phyloP scores from a whole-genome alignment of 2,113 vertebrate species.

The Bujurquina vittata region DNA sequence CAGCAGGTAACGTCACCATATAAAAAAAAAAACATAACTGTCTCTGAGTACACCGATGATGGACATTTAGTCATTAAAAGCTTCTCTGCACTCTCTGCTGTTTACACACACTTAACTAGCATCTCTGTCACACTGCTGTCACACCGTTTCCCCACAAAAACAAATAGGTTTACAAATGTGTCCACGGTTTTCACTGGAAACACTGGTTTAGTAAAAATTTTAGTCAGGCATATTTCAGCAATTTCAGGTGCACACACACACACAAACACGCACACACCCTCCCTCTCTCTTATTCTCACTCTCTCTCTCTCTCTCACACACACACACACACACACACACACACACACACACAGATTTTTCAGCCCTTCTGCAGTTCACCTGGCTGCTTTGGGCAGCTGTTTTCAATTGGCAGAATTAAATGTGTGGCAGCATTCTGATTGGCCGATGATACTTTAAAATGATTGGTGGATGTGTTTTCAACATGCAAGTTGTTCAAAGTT shows the following conservation, averaged over 20 bases:
- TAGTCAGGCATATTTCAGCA: neutral
- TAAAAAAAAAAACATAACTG: neutral
- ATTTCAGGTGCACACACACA: fast-evolving
- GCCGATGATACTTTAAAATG: too few relatives aligned
- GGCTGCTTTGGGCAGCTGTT: too few relatives aligned
- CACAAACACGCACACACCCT: neutral
- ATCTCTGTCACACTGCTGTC: neutral
- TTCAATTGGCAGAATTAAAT: too few relatives aligned
- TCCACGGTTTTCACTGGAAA: neutral
- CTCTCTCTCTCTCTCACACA: too few relatives aligned
- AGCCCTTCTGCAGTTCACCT: too few relatives aligned
- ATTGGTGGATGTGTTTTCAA: too few relatives aligned
- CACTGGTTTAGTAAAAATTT: neutral
- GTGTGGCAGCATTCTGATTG: too few relatives aligned
- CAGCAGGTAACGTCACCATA: too few relatives aligned
- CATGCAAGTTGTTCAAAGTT: too few relatives aligned
- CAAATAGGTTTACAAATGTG: neutral
- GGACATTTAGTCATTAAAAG: neutral
- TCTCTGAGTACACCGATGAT: neutral
- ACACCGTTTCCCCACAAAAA: neutral
- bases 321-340: too few relatives aligned
- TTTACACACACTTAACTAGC: neutral
- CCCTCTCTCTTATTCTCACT: too few relatives aligned
- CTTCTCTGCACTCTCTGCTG: neutral
- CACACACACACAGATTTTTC: too few relatives aligned